Conservation (phyloP, 2,888 invertebrate species). For the Dasypolia templi region DNA sequence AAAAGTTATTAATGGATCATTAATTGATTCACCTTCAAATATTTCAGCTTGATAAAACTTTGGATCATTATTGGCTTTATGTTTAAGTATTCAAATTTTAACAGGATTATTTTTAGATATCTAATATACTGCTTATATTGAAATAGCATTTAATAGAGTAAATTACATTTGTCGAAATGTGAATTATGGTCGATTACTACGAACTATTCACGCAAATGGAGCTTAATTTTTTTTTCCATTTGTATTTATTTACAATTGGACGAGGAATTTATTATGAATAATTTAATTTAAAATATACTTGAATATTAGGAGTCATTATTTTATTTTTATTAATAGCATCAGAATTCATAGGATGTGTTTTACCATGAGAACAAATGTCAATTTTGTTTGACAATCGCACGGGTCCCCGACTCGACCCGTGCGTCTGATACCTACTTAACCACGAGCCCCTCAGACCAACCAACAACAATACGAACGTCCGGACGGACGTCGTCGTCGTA, state of each 20-base stretch:
- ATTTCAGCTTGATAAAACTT: conserved; percentile 93
- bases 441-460: background rate
- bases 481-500: too few relatives aligned
- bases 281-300: conserved; percentile 89
- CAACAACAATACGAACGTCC: too few relatives aligned
- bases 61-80: conserved; percentile 92
- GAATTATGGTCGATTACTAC: conserved; percentile 92
- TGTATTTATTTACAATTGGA: conserved; percentile 92
- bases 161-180: conserved; percentile 93
- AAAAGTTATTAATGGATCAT: conserved; percentile 90
- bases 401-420: too few relatives aligned
- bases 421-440: background rate
- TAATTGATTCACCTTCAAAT: conserved; percentile 91
- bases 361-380: too few relatives aligned
- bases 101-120: conserved; percentile 93
- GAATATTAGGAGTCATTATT: conserved; percentile 92
- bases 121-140: conserved; percentile 92
- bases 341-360: conserved; percentile 93
- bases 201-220: conserved; percentile 92
- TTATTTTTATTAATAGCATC: conserved; percentile 93
- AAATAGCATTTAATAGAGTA: conserved; percentile 92
- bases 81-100: conserved; percentile 92
- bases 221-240: conserved; percentile 94
- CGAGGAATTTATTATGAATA: conserved; percentile 91
- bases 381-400: too few relatives aligned